These are phyloP conservation scores for Hipposideros larvatus DNA, from an alignment of 2,797 vertebrate species.

Conservation along the genomic window DNA sequence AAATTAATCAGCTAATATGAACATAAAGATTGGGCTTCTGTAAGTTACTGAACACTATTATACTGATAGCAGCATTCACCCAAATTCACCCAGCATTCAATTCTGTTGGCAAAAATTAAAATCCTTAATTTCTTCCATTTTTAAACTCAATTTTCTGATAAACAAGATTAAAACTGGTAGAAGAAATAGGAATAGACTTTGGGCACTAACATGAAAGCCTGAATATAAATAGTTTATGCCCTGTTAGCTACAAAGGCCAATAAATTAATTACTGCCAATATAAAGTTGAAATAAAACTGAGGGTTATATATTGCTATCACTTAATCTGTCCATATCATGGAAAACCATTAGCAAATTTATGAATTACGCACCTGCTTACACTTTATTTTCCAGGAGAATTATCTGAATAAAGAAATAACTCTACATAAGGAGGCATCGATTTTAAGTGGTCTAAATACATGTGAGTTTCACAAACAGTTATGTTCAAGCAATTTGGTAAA, in stretches of 20 bases:
- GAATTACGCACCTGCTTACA: neutral
- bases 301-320: constrained; percentile 55
- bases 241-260: constrained; percentile 45
- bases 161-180: constrained; percentile 26
- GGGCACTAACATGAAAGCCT: neutral
- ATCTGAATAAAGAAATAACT: constrained; percentile 48
- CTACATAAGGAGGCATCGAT: neutral
- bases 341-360: constrained; percentile 70
- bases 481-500: constrained; percentile 42
- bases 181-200: constrained; percentile 55
- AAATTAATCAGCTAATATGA: neutral
- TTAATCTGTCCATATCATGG: constrained; percentile 54
- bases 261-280: constrained; percentile 64
- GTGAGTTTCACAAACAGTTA: constrained; percentile 34
- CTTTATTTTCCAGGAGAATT: constrained; percentile 38
- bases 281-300: constrained; percentile 65
- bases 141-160: constrained; percentile 54
- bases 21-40: neutral
- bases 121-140: neutral
- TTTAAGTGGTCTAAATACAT: constrained; percentile 46
- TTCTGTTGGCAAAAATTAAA: constrained; percentile 22
- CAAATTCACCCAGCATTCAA: neutral
- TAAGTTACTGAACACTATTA: neutral
- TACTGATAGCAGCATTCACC: neutral
- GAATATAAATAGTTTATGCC: constrained; percentile 44